Evolutionary conservation across 2,113 vertebrate species (phyloP), one percentile per base, ranked within the genome.

Genomic region (Potamarius usumacintae): DNA sequence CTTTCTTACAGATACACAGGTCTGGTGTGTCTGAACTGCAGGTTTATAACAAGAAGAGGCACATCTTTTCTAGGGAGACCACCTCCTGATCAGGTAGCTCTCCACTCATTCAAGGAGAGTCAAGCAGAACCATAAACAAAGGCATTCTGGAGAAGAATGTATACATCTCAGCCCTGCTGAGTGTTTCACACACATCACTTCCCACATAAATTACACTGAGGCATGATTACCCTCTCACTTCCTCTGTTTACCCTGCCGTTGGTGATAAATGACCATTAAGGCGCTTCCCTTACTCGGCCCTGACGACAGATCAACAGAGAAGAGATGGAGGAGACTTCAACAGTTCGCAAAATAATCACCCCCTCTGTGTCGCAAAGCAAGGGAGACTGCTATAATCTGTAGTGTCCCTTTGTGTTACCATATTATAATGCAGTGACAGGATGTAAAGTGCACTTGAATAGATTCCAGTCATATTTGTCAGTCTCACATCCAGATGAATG

Each of bases 131-230:
- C 79, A 74, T 76, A 63, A 86, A 86, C 83, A 88, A 87, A 84
- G 62, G 85, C 78, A 57, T 88, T 86, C 87, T 77, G 42, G 85
- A 76, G 42, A 87, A 79, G 85, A 90, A 84, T 87, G 83, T 89
- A 85, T 87, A 89, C 82, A 90, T 83, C 82, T 83, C 69, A 6
- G 83, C 63, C 88, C 67, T 17, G n/a, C 48, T 60, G 42, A 5
- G 71, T 5, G 22, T 58, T 60, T 78, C 60, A 71, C 88, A 89
- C 72, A 87, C 85, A 69, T 63, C 58, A 18, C 86, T 90, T 90
- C 86, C 88, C 84, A 90, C 88, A 89, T 91, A 88, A 91, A 90
- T 89, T 89, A 90, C 82, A 91, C 85, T 80, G 67, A 91, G 82
- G 76, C 84, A 89, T 58, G 86, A 91, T 89, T 89, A 84, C 85